phyloP scores from a whole-genome alignment of 2,113 vertebrate species.

The Chionis minor region DNA sequence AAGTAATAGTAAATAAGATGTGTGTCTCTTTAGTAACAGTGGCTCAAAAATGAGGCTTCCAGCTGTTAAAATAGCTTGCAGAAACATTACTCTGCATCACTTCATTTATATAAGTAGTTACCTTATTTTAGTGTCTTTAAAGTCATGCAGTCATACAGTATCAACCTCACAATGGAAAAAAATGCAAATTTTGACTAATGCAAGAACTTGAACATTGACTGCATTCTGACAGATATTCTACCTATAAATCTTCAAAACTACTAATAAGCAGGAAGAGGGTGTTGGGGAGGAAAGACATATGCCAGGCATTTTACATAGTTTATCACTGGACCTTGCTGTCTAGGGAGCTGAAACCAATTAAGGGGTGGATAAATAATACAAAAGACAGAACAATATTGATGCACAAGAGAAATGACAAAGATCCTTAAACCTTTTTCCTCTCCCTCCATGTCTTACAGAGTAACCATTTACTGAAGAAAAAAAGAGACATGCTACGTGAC shows the following conservation, averaged over 20 bases:
- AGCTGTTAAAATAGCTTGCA: not conserved
- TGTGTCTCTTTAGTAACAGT: not conserved
- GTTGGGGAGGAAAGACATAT: not conserved
- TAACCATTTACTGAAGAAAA: not conserved
- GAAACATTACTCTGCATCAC: not conserved
- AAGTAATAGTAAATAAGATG: not conserved
- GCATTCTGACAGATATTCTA: not conserved
- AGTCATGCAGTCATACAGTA: not conserved
- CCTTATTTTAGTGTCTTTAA: conserved; percentile 13
- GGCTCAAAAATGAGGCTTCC: not conserved
- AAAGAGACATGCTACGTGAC: not conserved
- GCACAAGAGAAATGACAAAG: not conserved
- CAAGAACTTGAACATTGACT: not conserved
- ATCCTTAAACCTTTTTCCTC: not conserved
- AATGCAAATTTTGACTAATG: not conserved
- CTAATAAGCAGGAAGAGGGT: not conserved
- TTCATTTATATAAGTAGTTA: not conserved
- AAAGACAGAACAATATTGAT: not conserved
- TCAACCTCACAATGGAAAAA: not conserved
- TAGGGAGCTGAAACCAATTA: not conserved
- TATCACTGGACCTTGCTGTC: not conserved
- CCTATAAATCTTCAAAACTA: not conserved
- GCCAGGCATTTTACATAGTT: not conserved
- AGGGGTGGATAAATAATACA: not conserved
- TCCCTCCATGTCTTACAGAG: not conserved